Percentiles rank a stretch among this genome's conserved stretches.
These are phyloP conservation scores for Apotomis turbidana DNA, from an alignment of 2,888 invertebrate species.

Conservation along the genomic window DNA sequence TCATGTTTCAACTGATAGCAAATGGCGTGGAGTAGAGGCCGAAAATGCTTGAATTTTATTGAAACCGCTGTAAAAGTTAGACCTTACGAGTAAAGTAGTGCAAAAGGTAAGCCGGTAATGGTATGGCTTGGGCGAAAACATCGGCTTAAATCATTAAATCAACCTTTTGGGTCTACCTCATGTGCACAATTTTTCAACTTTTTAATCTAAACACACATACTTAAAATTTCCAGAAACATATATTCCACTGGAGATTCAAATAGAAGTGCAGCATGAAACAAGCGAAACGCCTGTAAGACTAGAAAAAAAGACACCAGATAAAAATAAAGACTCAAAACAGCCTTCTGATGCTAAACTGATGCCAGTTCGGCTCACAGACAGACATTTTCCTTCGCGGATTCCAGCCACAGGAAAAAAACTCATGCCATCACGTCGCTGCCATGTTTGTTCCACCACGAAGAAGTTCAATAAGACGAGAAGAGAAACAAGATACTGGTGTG, in stretches of 20 bases:
- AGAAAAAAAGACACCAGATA: background rate
- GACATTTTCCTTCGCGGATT: constrained; percentile 26
- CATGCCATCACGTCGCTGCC: constrained; percentile 18
- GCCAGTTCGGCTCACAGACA: constrained; percentile 14
- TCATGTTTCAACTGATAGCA: no score
- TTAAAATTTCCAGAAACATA: constrained; percentile 1
- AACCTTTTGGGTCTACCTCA: no score
- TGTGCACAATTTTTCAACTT: background rate
- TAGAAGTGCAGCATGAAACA: background rate
- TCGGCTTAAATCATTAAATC: no score
- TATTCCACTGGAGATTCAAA: background rate
- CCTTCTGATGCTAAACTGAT: background rate
- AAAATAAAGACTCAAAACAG: background rate
- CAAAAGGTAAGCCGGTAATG: no score
- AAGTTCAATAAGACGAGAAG: constrained; percentile 22
- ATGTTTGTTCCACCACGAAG: constrained; percentile 10
- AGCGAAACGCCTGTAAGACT: background rate
- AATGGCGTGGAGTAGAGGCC: no score
- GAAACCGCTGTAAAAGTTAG: no score
- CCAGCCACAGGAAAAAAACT: constrained; percentile 9
- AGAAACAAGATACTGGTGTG: constrained; percentile 16
- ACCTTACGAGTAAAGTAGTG: no score
- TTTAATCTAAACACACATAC: background rate
- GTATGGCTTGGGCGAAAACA: no score
- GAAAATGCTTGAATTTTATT: no score